Evolutionary conservation across 2,888 invertebrate genomes (phyloP).

Genomic region (Rhingia rostrata): DNA sequence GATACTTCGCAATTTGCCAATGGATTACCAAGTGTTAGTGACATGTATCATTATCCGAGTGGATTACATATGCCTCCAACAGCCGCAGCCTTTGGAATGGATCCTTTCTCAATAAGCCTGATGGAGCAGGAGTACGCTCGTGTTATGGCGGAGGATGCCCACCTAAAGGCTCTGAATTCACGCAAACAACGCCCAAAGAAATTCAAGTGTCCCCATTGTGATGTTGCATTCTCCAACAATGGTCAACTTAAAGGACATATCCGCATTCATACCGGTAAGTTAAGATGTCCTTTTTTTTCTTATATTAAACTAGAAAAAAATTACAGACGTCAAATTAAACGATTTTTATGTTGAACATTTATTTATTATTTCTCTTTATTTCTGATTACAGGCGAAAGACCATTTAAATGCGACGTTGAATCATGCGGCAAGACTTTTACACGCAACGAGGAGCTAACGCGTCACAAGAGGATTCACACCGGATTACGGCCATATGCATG

Average conservation of each 20-base stretch:
- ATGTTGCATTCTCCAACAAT: conserved; percentile 96
- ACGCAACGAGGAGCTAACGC: conserved; percentile 94
- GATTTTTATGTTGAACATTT: conserved; percentile 35
- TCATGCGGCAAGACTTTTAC: conserved; percentile 95
- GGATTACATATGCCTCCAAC: conserved; percentile 49
- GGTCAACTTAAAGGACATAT: conserved; percentile 95
- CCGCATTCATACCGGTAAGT: conserved; percentile 92
- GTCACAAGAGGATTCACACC: conserved; percentile 95
- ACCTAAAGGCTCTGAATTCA: conserved; percentile 86
- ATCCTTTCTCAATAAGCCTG: conserved; percentile 83
- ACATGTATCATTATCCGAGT: conserved; percentile 61
- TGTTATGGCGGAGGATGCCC: conserved; percentile 88
- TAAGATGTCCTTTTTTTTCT: conserved; percentile 28
- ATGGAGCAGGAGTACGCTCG: conserved; percentile 89
- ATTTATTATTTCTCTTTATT: conserved; percentile 25
- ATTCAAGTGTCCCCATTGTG: conserved; percentile 94
- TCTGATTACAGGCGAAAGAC: conserved; percentile 88
- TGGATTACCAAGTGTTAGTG: conserved; percentile 48
- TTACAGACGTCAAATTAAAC: too few relatives aligned
- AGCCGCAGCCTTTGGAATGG: conserved; percentile 78
- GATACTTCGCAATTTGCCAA: conserved; percentile 24
- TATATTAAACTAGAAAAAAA: conserved; percentile 44
- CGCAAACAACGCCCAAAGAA: conserved; percentile 94
- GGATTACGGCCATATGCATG: conserved; percentile 94
- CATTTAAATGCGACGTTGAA: conserved; percentile 93